Conservation (phyloP, 2,797 vertebrate genomes). For the Calcarius lapponicus region DNA sequence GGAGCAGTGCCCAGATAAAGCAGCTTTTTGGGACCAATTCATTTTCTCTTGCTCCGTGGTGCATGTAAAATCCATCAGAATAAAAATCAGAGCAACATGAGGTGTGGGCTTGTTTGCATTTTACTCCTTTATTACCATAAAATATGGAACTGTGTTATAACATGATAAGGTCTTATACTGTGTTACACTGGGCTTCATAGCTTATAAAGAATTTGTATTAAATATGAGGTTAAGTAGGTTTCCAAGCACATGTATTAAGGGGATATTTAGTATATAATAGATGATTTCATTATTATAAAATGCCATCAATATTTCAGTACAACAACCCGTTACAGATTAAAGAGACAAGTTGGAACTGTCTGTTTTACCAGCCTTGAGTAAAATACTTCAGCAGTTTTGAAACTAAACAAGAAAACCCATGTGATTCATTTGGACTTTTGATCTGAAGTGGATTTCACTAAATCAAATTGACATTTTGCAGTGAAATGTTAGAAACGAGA, state of each 20-base stretch:
- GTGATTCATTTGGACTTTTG: background rate
- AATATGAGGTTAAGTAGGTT: background rate
- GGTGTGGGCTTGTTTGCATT: background rate
- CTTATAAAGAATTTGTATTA: background rate
- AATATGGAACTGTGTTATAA: background rate
- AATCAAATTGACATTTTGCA: background rate
- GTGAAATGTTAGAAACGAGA: background rate
- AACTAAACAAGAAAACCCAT: background rate
- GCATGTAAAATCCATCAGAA: background rate
- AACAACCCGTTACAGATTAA: background rate
- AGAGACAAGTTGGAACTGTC: background rate
- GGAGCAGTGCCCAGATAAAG: background rate
- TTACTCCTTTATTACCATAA: background rate
- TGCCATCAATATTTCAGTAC: background rate
- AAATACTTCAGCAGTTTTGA: background rate
- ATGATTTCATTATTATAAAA: background rate
- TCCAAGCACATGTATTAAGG: background rate
- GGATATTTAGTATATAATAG: background rate
- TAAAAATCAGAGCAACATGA: background rate
- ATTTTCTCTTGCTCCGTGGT: rapidly evolving
- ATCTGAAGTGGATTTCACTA: background rate
- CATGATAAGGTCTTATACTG: background rate
- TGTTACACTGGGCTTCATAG: background rate
- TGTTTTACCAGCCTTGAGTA: background rate
- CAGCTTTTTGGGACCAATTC: background rate